Percentiles rank a stretch among this genome's conserved stretches.
These are phyloP conservation scores for Philhelius pedissequus DNA, from an alignment of 2,888 invertebrate genomes.

Conservation along the genomic window DNA sequence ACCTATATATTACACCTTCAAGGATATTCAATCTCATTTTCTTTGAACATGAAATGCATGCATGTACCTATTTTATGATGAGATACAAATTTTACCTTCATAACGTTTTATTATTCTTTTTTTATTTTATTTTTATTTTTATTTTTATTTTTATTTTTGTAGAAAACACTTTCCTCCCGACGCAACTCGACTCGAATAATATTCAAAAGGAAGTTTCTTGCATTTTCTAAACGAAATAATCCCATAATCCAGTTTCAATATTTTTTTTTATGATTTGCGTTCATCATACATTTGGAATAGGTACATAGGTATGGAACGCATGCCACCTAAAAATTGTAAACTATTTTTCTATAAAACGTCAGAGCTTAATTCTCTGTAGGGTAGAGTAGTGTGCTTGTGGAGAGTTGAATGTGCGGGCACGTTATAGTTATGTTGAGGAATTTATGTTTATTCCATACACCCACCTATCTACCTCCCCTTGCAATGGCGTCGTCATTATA, in stretches of 20 bases:
- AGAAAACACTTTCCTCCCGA: not conserved
- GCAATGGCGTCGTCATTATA: not conserved
- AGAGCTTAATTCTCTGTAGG: not conserved
- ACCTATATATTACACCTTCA: not conserved
- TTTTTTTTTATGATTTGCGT: not conserved
- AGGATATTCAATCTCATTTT: conserved; percentile 12
- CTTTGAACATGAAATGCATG: conserved; percentile 5
- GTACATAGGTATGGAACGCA: no score
- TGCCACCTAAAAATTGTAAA: not conserved
- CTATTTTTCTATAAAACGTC: conserved; percentile 15
- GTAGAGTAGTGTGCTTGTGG: not conserved
- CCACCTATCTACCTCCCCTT: no score
- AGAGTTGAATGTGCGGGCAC: not conserved
- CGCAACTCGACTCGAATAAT: no score
- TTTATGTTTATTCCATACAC: conserved; percentile 22
- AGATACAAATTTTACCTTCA: conserved; percentile 7
- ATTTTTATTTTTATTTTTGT: not conserved
- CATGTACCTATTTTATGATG: not conserved
- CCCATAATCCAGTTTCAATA: conserved; percentile 14
- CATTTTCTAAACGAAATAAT: conserved; percentile 9
- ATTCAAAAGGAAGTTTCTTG: not conserved
- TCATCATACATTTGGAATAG: not conserved
- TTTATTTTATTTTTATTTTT: not conserved
- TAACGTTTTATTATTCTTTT: not conserved
- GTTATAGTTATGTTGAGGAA: conserved; percentile 1